These are phyloP conservation scores for Elmis aenea DNA, from an alignment of 2,888 invertebrate species.

Conservation along the genomic window DNA sequence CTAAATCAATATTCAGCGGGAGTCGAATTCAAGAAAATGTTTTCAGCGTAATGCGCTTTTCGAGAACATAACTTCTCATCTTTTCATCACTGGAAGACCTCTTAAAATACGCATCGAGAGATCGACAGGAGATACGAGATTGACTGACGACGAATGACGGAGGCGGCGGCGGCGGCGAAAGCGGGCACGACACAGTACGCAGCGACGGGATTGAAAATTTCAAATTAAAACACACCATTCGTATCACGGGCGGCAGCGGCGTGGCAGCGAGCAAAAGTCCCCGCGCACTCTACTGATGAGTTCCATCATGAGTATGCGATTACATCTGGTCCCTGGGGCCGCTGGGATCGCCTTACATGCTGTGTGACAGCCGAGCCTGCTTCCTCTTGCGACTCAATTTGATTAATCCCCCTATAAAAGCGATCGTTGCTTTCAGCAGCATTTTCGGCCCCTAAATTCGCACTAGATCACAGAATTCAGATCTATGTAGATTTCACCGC, in stretches of 20 bases:
- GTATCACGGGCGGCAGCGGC: conserved; percentile 14
- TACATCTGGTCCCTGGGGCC: conserved; percentile 36
- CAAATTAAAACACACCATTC: conserved; percentile 29
- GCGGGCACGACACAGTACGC: conserved; percentile 8
- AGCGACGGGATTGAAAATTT: conserved; percentile 24
- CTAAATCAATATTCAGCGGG: no score
- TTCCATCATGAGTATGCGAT: conserved; percentile 40
- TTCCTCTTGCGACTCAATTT: conserved; percentile 34
- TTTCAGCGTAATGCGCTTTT: neutral
- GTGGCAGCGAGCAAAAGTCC: conserved; percentile 25
- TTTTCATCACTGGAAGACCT: conserved; percentile 8
- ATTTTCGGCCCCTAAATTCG: no score
- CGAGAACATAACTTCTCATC: conserved; percentile 1
- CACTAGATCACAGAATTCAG: no score
- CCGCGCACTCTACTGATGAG: conserved; percentile 39
- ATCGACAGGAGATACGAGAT: conserved; percentile 17
- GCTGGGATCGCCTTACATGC: conserved; percentile 39
- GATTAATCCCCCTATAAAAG: conserved; percentile 40
- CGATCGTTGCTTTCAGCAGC: conserved; percentile 36
- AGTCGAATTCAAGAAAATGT: neutral
- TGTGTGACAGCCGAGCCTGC: conserved; percentile 37
- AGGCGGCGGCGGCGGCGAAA: conserved; percentile 10
- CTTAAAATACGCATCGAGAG: conserved; percentile 15
- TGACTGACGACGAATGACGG: conserved; percentile 15
- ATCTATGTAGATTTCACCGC: no score